A percentile compares a stretch with the other conserved stretches of the same genome.
Conservation (phyloP, 2,888 invertebrate species). For the Anoncus sp. region DNA sequence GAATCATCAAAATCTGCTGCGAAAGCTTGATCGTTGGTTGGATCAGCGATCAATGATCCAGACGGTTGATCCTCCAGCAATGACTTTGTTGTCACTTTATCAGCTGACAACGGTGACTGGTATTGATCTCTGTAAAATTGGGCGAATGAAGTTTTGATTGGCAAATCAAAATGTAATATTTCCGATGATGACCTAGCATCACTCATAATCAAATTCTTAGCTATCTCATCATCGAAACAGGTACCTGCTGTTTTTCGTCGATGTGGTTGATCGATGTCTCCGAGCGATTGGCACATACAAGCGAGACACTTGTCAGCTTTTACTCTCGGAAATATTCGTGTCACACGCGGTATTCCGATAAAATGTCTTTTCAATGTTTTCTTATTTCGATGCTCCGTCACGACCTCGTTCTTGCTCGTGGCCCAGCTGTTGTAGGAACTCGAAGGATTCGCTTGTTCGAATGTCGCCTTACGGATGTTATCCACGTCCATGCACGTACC, state of each 20-base stretch:
- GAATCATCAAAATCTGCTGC: background rate
- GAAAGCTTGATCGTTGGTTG: conserved; percentile 4
- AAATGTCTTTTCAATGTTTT: conserved; percentile 57
- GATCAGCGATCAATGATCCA: background rate
- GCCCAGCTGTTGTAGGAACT: conserved; percentile 43
- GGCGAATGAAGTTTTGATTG: background rate
- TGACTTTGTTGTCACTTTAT: background rate
- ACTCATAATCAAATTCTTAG: background rate
- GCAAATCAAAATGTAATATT: background rate
- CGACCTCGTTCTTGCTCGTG: conserved; percentile 61
- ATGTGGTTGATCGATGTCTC: conserved; percentile 14
- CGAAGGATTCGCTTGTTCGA: conserved; percentile 27
- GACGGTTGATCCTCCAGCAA: background rate
- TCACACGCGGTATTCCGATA: conserved; percentile 71
- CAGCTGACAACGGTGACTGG: background rate
- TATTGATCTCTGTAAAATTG: conserved; percentile 21
- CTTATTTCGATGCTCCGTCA: conserved; percentile 37
- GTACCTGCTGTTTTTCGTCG: background rate
- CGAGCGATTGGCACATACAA: conserved; percentile 74
- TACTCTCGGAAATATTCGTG: conserved; percentile 71
- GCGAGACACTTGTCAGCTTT: conserved; percentile 77
- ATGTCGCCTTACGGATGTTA: conserved; percentile 24
- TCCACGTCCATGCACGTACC: conserved; percentile 29
- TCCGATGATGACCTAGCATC: background rate
- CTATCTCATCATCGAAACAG: background rate